Evolutionary conservation across 2,888 invertebrate species (phyloP).

Genomic region (Heteropelma amictum): DNA sequence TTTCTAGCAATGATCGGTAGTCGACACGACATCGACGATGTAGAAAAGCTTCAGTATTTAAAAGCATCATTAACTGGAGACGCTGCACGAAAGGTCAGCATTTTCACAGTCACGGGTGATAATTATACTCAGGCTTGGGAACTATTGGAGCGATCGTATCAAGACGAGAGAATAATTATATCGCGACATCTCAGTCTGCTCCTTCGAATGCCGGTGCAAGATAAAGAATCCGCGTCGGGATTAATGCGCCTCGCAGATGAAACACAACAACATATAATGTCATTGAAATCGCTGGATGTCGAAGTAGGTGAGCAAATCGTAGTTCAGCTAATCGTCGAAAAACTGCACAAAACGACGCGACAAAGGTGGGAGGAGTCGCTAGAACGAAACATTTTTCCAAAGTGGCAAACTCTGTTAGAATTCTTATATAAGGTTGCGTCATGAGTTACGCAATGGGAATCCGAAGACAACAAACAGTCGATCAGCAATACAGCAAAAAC

Average conservation of each 20-base stretch:
- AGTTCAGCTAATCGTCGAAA: background rate
- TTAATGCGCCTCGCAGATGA: background rate
- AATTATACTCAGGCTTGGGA: background rate
- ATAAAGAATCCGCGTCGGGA: background rate
- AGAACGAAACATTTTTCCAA: constrained; percentile 15
- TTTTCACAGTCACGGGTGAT: background rate
- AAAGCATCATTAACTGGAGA: background rate
- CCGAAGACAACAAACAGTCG: background rate
- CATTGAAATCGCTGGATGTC: background rate
- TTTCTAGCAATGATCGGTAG: background rate
- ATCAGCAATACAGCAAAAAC: background rate
- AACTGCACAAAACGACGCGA: background rate
- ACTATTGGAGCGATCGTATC: background rate
- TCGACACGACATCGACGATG: background rate
- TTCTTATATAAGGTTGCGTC: background rate
- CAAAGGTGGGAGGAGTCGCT: background rate
- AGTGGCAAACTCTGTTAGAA: background rate
- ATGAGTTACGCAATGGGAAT: constrained; percentile 2
- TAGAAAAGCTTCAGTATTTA: background rate
- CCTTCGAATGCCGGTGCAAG: background rate
- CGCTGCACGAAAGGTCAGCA: background rate
- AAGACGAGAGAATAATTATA: background rate
- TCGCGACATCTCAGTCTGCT: background rate
- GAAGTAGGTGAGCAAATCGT: background rate
- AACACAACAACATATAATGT: constrained; percentile 3